These are phyloP conservation scores for Melinopterus prodromus DNA, from an alignment of 2,888 invertebrate species.

Conservation along the genomic window DNA sequence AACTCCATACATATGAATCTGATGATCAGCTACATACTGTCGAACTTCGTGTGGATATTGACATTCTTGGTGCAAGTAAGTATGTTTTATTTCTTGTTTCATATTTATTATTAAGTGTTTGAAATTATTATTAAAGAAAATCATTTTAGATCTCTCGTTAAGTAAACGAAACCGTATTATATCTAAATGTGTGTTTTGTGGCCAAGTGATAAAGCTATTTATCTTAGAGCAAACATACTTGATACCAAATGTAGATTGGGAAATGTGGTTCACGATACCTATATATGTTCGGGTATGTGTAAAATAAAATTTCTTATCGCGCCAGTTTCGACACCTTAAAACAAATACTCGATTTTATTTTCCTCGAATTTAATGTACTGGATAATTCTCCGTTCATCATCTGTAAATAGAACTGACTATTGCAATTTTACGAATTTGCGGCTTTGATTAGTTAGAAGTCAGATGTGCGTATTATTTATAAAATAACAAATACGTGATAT, in stretches of 20 bases:
- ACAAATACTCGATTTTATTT: background rate
- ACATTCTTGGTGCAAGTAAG: slow-evolving; percentile 80
- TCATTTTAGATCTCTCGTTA: background rate
- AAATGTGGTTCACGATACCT: background rate
- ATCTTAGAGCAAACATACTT: slow-evolving; percentile 8
- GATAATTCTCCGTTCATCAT: too few relatives aligned
- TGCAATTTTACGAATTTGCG: too few relatives aligned
- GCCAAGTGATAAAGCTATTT: background rate
- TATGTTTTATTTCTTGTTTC: slow-evolving; percentile 15
- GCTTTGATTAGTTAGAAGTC: too few relatives aligned
- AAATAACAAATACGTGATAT: too few relatives aligned
- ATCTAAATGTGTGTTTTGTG: background rate
- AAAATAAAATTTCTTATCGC: background rate
- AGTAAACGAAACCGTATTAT: background rate
- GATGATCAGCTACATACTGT: slow-evolving; percentile 88
- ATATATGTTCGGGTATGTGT: background rate
- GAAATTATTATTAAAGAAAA: background rate
- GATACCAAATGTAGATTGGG: background rate
- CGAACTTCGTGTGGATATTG: slow-evolving; percentile 88
- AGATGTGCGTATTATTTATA: too few relatives aligned
- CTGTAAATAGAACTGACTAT: too few relatives aligned
- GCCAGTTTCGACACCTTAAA: background rate
- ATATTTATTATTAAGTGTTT: background rate
- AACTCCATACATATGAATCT: slow-evolving; percentile 94
- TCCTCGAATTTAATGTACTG: background rate